Percentiles rank a stretch among this genome's conserved stretches.
phyloP scores from a whole-genome alignment of 2,888 invertebrate genomes.

The Rotaria socialis region DNA sequence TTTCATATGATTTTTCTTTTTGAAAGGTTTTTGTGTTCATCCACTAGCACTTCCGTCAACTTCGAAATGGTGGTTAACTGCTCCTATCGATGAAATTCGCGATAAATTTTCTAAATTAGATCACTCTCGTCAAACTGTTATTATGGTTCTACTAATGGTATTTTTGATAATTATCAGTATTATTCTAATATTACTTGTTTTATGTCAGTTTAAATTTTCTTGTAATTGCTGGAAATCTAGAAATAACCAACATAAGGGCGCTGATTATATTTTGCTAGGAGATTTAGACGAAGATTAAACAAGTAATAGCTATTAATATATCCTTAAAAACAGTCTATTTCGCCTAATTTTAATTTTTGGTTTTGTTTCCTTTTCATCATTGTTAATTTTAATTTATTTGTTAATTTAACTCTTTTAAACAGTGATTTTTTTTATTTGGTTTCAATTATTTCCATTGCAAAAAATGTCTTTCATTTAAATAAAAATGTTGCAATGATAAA shows the following conservation, averaged over 20 bases:
- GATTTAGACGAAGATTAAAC: background rate
- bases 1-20: background rate
- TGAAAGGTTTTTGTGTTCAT: background rate
- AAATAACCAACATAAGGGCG: background rate
- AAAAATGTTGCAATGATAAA: background rate
- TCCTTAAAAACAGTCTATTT: background rate
- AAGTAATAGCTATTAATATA: background rate
- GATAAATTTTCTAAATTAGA: background rate
- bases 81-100: background rate
- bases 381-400: background rate
- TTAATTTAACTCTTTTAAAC: background rate
- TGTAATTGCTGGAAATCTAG: background rate
- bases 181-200: background rate
- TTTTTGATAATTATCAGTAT: background rate
- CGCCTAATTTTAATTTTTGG: background rate
- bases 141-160: background rate
- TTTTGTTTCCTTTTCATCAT: background rate
- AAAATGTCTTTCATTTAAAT: background rate
- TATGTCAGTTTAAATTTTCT: background rate
- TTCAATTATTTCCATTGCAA: background rate
- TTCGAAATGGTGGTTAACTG: background rate
- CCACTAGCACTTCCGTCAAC: background rate
- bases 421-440: background rate
- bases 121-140: background rate
- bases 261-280: background rate